Percentiles rank a stretch among this genome's conserved stretches.
phyloP scores from a whole-genome alignment of 37 sponge, comb jelly and placozoan genomes.

The Oopsacas minuta region DNA sequence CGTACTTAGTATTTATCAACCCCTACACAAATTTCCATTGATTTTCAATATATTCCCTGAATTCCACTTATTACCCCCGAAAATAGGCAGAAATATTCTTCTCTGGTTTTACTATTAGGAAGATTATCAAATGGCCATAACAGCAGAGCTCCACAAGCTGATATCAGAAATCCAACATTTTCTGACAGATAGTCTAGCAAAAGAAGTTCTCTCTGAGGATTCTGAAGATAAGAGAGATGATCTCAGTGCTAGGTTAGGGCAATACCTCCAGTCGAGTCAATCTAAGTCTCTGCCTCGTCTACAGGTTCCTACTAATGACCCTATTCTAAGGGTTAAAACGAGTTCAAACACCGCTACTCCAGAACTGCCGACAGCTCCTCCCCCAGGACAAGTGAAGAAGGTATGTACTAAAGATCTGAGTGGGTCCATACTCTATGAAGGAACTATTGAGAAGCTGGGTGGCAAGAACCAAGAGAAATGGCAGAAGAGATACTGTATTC shows the following conservation, averaged over 20 bases:
- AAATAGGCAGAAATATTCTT: neutral
- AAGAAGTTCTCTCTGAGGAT: conserved; percentile 26
- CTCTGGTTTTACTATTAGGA: neutral
- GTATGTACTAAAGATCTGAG: neutral
- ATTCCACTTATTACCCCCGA: no score
- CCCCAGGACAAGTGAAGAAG: neutral
- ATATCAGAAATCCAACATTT: conserved; percentile 36
- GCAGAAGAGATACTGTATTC: conserved; percentile 69
- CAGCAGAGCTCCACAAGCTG: neutral
- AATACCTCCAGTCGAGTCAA: neutral
- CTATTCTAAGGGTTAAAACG: neutral
- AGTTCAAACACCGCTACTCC: neutral
- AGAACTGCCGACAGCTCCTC: neutral
- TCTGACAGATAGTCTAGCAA: conserved; percentile 25
- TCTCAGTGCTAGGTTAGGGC: neutral
- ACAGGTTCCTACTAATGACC: neutral
- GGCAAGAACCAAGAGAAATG: conserved; percentile 53
- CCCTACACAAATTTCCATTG: no score
- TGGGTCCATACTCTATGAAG: conserved; percentile 20
- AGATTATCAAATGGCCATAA: neutral
- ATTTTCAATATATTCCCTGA: neutral
- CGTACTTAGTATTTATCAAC: no score
- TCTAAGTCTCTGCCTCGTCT: neutral
- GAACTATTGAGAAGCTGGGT: conserved; percentile 75
- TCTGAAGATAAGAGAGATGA: conserved; percentile 28